Conservation (phyloP, 2,888 invertebrate species). For the Drosophila aldrichi region DNA sequence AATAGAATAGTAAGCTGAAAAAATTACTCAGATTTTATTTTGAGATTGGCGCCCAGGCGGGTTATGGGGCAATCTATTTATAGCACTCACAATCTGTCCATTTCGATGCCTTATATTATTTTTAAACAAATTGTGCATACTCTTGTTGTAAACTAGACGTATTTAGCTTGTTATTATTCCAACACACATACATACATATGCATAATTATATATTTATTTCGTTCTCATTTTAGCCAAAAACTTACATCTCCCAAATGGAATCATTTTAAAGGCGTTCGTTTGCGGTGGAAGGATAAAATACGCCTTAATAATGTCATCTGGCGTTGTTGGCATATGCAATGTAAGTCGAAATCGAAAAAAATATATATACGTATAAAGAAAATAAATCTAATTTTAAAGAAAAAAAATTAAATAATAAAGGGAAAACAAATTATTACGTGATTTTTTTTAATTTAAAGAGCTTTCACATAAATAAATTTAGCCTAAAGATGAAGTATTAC, state of each 20-base stretch:
- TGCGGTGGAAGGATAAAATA: conserved; percentile 99
- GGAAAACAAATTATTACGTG: no score
- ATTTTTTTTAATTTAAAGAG: no score
- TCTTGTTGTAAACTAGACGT: conserved; percentile 20
- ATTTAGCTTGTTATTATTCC: background rate
- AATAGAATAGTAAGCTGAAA: conserved; percentile 5
- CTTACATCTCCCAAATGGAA: conserved; percentile 99
- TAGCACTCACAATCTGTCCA: conserved; percentile 46
- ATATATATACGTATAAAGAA: no score
- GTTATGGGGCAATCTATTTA: conserved; percentile 53
- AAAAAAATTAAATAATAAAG: no score
- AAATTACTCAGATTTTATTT: conserved; percentile 51
- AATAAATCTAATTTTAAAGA: no score
- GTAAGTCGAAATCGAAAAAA: conserved; percentile 87
- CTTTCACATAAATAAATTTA: no score
- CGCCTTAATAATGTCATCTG: conserved; percentile 99
- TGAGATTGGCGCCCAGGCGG: conserved; percentile 47
- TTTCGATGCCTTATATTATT: conserved; percentile 40
- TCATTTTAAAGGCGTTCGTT: conserved; percentile 98
- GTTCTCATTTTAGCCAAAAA: conserved; percentile 91
- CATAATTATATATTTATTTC: background rate
- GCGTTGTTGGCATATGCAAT: conserved; percentile 99
- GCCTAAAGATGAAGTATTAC: no score
- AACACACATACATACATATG: background rate
- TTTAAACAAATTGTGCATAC: conserved; percentile 39